Evolutionary conservation across 2,113 vertebrate species (phyloP), one percentile per base, ranked within the genome.

Genomic region (Galeopterus variegatus): DNA sequence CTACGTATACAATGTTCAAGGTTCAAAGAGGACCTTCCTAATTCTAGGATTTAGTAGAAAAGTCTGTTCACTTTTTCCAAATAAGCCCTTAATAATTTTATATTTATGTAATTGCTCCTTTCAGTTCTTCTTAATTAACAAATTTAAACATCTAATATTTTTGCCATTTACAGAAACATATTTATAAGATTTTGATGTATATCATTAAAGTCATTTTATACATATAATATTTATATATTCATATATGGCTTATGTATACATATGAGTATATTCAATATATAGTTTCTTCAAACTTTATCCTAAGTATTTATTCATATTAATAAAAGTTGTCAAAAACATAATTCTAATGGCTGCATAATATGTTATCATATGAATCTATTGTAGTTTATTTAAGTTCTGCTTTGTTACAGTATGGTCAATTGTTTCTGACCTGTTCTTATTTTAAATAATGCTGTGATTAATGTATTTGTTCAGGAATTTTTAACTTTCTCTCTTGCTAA

Each of bases 241-340:
- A 56, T 4, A 77, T 64, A n/a, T 69, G 19, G 10, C 48, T 81
- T 79, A 81, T 31, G 8, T n/a, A 41, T 50, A 45, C 41, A 60
- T 90, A 48, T 67, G 28, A 81, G 75, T 14, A 76, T 81, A 54
- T 31, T n/a, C 1, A 73, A 69, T 60, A 36, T 67, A 50, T 24
- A 75, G 28, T 56, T 81, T 94, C 11, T 69, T 96, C 23, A 94
- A 92, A 92, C 36, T 76, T 60, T 60, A 54, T n/a, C 4, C 54
- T 67, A 93, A 62, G 12, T 45, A 65, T 67, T 83, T 67, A 72
- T 17, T 17, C 17, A 58, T 50, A 88, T 60, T 17, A 80, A 33
- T 69, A 36, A 80, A 90, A 94, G 45, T 48, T 54, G 8, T 50
- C 7, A 92, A 69, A 77, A 89, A 24, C 52, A 1, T 73, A 52